Percentiles rank a stretch among this genome's conserved stretches.
Evolutionary conservation across 2,113 vertebrate genomes (phyloP).

Genomic region (Hoplias malabaricus): DNA sequence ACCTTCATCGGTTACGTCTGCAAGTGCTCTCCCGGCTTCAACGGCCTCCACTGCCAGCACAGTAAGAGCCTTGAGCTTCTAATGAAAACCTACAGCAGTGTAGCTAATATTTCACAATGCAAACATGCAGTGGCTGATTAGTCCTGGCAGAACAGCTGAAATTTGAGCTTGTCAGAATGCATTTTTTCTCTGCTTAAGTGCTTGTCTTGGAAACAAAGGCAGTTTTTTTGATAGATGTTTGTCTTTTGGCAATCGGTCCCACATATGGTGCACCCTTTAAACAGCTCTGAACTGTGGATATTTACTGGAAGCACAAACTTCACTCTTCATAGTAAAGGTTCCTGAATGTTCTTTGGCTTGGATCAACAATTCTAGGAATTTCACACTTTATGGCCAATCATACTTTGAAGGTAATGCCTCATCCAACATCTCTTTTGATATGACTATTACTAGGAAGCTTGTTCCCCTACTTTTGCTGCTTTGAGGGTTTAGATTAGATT

Average conservation of each 20-base stretch:
- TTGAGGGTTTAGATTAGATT: too few species aligned
- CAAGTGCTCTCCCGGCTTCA: constrained; percentile 91
- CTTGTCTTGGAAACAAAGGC: neutral
- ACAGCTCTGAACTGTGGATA: constrained; percentile 13
- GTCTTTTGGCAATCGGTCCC: neutral
- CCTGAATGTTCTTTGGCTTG: too few species aligned
- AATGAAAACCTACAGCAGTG: neutral
- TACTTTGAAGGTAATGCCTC: too few species aligned
- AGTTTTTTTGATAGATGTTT: constrained; percentile 15
- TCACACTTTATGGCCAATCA: too few species aligned
- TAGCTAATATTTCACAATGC: neutral
- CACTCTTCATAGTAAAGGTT: too few species aligned
- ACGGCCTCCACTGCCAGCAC: constrained; percentile 96
- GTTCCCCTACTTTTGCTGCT: too few species aligned
- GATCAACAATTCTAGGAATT: too few species aligned
- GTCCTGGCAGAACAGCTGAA: neutral
- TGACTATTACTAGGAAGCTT: too few species aligned
- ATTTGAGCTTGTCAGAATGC: neutral
- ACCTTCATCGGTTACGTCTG: constrained; percentile 97
- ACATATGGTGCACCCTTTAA: constrained; percentile 18
- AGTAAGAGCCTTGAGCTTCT: constrained; percentile 80
- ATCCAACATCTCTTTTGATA: too few species aligned
- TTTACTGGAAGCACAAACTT: neutral
- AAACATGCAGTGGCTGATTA: neutral
- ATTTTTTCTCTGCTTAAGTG: neutral